phyloP scores from a whole-genome alignment of 2,113 vertebrate species.

The Platycercus adscitus region DNA sequence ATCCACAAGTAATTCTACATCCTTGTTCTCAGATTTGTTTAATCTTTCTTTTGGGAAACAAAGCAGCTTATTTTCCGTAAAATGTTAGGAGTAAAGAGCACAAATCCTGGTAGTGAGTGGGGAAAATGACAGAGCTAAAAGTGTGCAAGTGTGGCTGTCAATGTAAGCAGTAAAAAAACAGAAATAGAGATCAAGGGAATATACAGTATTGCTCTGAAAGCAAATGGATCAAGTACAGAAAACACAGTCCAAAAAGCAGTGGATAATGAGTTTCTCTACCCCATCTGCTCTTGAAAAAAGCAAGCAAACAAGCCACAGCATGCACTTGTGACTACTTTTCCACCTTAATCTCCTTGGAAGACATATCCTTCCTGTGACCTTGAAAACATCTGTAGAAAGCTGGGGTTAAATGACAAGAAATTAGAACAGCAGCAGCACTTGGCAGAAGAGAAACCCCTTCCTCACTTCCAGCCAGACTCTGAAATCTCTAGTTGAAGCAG shows the following conservation, averaged over 20 bases:
- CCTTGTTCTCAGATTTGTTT: background rate
- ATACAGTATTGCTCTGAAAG: background rate
- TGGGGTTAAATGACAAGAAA: background rate
- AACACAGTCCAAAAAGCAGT: background rate
- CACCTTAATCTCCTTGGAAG: background rate
- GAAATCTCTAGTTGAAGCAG: background rate
- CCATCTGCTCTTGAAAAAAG: background rate
- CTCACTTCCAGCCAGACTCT: background rate
- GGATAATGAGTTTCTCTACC: background rate
- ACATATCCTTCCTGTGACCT: background rate
- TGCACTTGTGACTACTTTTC: background rate
- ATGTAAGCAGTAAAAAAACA: background rate
- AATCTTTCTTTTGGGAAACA: background rate
- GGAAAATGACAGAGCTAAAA: background rate
- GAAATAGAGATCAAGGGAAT: background rate
- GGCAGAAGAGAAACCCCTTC: background rate
- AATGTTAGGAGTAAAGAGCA: background rate
- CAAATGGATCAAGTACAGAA: background rate
- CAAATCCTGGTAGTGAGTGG: background rate
- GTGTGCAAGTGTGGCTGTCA: background rate
- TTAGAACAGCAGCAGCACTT: background rate
- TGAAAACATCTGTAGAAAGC: background rate
- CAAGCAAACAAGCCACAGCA: background rate
- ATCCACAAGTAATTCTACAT: background rate
- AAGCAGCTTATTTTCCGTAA: background rate